Percentiles rank a stretch among this genome's conserved stretches.
phyloP scores from a whole-genome alignment of 2,888 invertebrate species.

The Trissonchulus latispiculum region DNA sequence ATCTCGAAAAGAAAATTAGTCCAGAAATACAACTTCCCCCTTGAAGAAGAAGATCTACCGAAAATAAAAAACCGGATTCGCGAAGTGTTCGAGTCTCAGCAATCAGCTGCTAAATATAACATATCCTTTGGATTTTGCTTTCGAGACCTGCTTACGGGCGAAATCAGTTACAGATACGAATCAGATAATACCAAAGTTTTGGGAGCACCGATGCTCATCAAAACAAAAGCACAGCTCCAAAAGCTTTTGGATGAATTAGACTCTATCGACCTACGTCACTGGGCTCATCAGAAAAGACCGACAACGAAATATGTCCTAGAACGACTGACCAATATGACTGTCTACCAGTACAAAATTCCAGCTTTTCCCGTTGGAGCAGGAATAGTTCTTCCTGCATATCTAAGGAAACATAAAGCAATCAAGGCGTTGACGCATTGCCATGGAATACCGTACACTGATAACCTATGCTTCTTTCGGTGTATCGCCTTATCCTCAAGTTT shows the following conservation, averaged over 20 bases:
- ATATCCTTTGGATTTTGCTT: neutral
- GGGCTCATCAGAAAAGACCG: neutral
- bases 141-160: neutral
- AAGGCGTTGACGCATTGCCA: neutral
- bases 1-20: neutral
- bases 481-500: neutral
- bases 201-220: neutral
- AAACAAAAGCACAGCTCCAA: neutral
- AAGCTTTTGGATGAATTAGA: neutral
- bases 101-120: neutral
- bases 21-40: neutral
- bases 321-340: constrained; percentile 1
- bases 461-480: constrained; percentile 8
- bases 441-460: neutral
- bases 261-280: neutral
- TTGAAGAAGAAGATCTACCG: neutral
- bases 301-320: neutral
- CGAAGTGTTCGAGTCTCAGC: neutral
- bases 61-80: neutral
- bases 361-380: neutral
- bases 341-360: neutral
- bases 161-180: neutral
- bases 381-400: neutral
- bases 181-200: neutral
- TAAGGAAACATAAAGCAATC: neutral